Conservation (phyloP, 2,888 invertebrate genomes). For the Hirtodrosophila duncani region DNA sequence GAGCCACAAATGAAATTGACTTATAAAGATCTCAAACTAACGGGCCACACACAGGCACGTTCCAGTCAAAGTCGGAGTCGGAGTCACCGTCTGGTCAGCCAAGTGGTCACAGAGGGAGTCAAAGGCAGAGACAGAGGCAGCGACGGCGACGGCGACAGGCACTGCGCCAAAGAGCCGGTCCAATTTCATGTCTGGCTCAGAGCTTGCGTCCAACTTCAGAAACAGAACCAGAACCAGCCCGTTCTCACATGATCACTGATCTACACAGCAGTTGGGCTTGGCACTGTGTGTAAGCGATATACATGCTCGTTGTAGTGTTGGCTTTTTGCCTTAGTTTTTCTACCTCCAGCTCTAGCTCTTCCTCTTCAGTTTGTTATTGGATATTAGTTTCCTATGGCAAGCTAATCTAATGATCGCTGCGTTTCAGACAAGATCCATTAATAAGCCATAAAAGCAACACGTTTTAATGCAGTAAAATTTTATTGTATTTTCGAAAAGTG, state of each 20-base stretch:
- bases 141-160: constrained; percentile 1
- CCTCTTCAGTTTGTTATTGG: constrained; percentile 26
- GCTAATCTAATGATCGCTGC: constrained; percentile 62
- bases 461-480: constrained; percentile 32
- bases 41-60: constrained; percentile 66
- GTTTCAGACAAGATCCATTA: constrained; percentile 56
- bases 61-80: constrained; percentile 1
- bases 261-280: constrained; percentile 1
- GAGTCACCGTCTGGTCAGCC: not conserved
- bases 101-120: constrained; percentile 45
- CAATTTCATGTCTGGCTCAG: not conserved
- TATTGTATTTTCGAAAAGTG: constrained; percentile 39
- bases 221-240: constrained; percentile 21
- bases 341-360: constrained; percentile 9
- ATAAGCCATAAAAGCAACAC: constrained; percentile 72
- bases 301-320: constrained; percentile 33
- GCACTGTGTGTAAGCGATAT: constrained; percentile 40
- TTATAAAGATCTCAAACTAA: constrained; percentile 72
- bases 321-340: constrained; percentile 13
- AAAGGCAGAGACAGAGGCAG: constrained; percentile 2
- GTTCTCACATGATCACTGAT: constrained; percentile 25
- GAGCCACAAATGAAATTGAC: constrained; percentile 45
- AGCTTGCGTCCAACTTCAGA: not conserved
- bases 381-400: constrained; percentile 34
- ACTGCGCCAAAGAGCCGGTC: too few species aligned